Evolutionary conservation across 2,888 invertebrate species (phyloP).

Genomic region (Lagria hirta): DNA sequence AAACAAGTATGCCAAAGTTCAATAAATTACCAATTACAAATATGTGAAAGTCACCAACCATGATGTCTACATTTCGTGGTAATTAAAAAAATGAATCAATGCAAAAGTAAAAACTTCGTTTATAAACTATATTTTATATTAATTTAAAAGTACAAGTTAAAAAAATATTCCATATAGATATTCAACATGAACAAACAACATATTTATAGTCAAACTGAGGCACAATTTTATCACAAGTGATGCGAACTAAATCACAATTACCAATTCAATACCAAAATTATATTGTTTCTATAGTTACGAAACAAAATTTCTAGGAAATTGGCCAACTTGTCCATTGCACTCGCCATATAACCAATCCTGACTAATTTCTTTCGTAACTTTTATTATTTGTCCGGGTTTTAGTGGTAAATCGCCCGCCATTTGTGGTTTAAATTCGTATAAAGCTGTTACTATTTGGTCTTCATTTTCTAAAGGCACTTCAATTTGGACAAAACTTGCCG

Average conservation of each 20-base stretch:
- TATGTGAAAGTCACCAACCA: no score
- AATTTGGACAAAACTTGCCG: conserved; percentile 75
- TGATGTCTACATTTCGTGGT: no score
- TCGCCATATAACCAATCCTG: conserved; percentile 80
- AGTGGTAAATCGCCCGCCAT: conserved; percentile 44
- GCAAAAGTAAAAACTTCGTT: no score
- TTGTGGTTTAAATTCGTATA: conserved; percentile 71
- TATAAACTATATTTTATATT: no score
- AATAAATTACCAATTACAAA: no score
- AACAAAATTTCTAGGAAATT: conserved; percentile 79
- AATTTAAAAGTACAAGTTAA: no score
- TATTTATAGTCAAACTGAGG: conserved; percentile 22
- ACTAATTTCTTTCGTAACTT: conserved; percentile 67
- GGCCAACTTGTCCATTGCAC: conserved; percentile 66
- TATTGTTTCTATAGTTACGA: conserved; percentile 24
- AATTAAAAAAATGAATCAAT: no score
- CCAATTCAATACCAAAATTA: conserved; percentile 5
- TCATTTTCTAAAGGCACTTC: conserved; percentile 66
- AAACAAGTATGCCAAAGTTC: no score
- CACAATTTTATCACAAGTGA: conserved; percentile 36
- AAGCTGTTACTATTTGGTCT: conserved; percentile 61
- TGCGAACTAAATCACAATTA: conserved; percentile 33
- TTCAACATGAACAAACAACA: conserved; percentile 11
- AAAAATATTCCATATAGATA: conserved; percentile 10
- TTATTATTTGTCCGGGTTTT: conserved; percentile 57